These are phyloP conservation scores for Vulpes lagopus DNA, from an alignment of 2,113 vertebrate species.

Conservation along the genomic window DNA sequence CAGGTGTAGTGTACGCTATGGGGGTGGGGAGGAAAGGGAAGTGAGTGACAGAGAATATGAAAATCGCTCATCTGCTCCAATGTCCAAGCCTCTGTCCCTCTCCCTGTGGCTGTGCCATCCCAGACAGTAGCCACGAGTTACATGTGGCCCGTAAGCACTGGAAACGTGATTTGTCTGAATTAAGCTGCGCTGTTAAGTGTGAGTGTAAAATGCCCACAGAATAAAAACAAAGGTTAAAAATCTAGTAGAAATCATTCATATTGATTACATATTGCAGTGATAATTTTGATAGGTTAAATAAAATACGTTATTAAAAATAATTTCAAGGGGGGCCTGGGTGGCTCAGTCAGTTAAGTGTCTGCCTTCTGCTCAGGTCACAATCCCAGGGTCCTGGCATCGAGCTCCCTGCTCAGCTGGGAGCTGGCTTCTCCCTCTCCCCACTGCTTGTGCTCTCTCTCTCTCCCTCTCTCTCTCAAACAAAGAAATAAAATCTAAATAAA, in stretches of 20 bases:
- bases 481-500: no score
- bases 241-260: background rate
- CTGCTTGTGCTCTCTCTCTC: no score
- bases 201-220: background rate
- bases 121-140: rapidly evolving
- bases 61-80: background rate
- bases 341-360: no score
- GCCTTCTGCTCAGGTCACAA: no score
- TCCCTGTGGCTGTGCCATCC: background rate
- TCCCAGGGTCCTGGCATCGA: no score
- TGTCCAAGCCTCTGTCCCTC: background rate
- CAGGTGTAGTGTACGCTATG: rapidly evolving
- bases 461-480: no score
- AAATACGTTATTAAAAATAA: background rate
- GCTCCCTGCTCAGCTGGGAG: no score
- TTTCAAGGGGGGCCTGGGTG: no score
- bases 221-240: background rate
- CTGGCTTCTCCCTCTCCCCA: no score
- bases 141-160: rapidly evolving
- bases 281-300: background rate
- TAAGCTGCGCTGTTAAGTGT: background rate
- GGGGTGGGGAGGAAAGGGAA: background rate
- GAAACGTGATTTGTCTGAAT: rapidly evolving
- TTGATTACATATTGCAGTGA: background rate
- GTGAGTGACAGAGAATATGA: background rate